These are phyloP conservation scores for Eristalinus sepulchralis DNA, from an alignment of 2,888 invertebrate genomes.

Conservation along the genomic window DNA sequence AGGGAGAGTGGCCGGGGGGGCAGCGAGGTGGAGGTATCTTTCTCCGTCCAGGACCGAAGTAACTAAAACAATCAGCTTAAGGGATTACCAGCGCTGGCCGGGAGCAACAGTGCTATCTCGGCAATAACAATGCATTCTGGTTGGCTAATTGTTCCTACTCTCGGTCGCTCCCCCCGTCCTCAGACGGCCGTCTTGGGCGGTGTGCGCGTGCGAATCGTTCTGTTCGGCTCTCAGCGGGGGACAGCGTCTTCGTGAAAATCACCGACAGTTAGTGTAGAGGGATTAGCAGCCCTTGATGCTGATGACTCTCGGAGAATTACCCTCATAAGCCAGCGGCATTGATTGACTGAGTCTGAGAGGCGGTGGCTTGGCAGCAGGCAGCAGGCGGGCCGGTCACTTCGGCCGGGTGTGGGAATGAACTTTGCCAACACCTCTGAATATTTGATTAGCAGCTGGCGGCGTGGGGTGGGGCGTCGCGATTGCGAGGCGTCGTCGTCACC, in stretches of 20 bases:
- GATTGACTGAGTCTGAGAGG: slow-evolving; percentile 1
- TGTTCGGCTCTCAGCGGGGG: neutral
- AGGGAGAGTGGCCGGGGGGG: neutral
- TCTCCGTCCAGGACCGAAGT: slow-evolving; percentile 24
- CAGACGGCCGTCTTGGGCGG: neutral
- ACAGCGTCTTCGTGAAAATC: slow-evolving; percentile 1
- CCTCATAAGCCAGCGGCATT: slow-evolving; percentile 1
- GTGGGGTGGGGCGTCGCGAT: neutral
- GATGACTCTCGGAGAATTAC: slow-evolving; percentile 24
- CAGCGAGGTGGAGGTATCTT: slow-evolving; percentile 17
- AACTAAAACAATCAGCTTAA: slow-evolving; percentile 66
- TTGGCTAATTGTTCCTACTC: neutral
- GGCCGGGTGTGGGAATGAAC: neutral
- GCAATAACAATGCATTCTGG: slow-evolving; percentile 29
- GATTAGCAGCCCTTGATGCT: slow-evolving; percentile 7
- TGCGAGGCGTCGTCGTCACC: too few relatives aligned
- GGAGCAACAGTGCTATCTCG: slow-evolving; percentile 19
- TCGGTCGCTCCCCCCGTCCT: neutral
- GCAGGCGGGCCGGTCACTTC: neutral
- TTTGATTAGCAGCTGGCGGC: slow-evolving; percentile 23
- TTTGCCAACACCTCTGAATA: slow-evolving; percentile 43
- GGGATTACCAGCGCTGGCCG: slow-evolving; percentile 42
- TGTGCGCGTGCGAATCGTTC: neutral
- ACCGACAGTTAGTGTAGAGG: neutral
- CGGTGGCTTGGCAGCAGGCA: neutral